These are phyloP conservation scores for Hymenochirus boettgeri DNA, from an alignment of 2,113 vertebrate species.

Conservation along the genomic window DNA sequence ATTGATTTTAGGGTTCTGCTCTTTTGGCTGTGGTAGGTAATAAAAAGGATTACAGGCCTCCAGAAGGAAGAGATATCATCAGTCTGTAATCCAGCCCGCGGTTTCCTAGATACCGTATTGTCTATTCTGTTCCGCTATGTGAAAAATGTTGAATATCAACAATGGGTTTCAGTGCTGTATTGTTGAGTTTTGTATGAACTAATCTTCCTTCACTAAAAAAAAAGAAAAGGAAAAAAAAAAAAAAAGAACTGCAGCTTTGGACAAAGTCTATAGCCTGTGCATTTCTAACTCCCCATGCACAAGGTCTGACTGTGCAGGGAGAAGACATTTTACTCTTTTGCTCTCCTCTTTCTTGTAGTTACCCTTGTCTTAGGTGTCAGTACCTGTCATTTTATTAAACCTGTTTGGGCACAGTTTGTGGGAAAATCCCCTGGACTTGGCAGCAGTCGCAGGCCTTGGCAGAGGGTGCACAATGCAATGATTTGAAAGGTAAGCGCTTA, in stretches of 20 bases:
- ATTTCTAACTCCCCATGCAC: slow-evolving; percentile 91
- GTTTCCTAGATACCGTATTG: slow-evolving; percentile 99
- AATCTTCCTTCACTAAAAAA: slow-evolving; percentile 98
- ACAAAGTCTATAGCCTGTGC: slow-evolving; percentile 98
- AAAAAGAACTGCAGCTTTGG: slow-evolving; percentile 88
- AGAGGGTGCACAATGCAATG: slow-evolving; percentile 61
- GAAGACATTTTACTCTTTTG: slow-evolving; percentile 73
- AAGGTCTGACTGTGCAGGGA: slow-evolving; percentile 81
- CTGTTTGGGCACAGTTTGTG: slow-evolving; percentile 57
- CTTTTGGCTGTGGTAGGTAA: slow-evolving; percentile 72
- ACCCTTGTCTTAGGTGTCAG: slow-evolving; percentile 65
- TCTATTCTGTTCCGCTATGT: slow-evolving; percentile 99
- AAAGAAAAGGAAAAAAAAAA: slow-evolving; percentile 56
- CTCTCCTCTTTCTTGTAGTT: slow-evolving; percentile 63
- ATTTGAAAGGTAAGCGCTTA: slow-evolving; percentile 70
- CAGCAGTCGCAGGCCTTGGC: slow-evolving; percentile 65
- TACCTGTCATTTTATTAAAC: slow-evolving; percentile 56
- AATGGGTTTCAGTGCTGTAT: slow-evolving; percentile 99
- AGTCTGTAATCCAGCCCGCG: slow-evolving; percentile 94
- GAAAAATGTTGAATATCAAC: slow-evolving; percentile 99
- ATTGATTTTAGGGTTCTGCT: slow-evolving; percentile 75
- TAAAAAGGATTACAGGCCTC: slow-evolving; percentile 92
- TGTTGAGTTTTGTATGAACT: slow-evolving; percentile 99
- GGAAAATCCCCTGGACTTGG: slow-evolving; percentile 65
- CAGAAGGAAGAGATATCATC: slow-evolving; percentile 93